Base-by-base conservation (phyloP, 2,113 vertebrate genomes). In the Amblyornis subalaris region DNA sequence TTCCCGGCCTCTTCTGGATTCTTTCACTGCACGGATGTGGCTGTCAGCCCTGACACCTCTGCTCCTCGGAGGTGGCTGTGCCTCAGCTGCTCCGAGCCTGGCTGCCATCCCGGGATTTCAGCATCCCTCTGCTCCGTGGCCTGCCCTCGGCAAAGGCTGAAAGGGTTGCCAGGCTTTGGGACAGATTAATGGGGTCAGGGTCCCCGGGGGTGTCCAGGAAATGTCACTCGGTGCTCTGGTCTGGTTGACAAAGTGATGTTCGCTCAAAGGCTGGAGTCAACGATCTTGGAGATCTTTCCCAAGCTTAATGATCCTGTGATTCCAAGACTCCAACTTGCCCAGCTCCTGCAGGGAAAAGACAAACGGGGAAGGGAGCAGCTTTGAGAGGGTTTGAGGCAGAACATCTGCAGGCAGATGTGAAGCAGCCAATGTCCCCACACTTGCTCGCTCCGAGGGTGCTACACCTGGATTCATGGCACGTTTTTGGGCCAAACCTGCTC, bases 71-170 rank as follows among this genome's bases (percentile, higher is more conserved):
- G 65, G 58, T 81, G 75, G n/a, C 36, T 51, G 35, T 42, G 28
- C 58, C 78, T 70, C 4, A 2, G 69, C n/a, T 61, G 35, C 35
- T 53, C 17, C 33, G 36, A 71, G 77, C 50, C 64, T 4, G 19
- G 53, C 35, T 75, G 74, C 26, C 25, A 13, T 31, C 64, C 69
- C 38, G 14, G 64, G 15, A 12, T 38, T 44, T 48, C 47, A 1
- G 33, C 33, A 18, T 55, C 10, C 50, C 16, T 1, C 69, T 36
- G 75, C 45, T 26, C 61, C 0, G 0, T 2, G 21, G 10, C 20
- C 10, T 14, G 80, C 42, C 40, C 36, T 14, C 73, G 67, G 38
- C 10, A 11, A 42, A 19, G 64, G 16, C 64, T 66, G 61, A 22
- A 21, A 6, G 45, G 58, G 25, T 0, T 44, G 44, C 4, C 44